Percentiles rank a stretch among this genome's conserved stretches.
Conservation (phyloP, 2,113 vertebrate genomes). For the Oostethus manadensis region DNA sequence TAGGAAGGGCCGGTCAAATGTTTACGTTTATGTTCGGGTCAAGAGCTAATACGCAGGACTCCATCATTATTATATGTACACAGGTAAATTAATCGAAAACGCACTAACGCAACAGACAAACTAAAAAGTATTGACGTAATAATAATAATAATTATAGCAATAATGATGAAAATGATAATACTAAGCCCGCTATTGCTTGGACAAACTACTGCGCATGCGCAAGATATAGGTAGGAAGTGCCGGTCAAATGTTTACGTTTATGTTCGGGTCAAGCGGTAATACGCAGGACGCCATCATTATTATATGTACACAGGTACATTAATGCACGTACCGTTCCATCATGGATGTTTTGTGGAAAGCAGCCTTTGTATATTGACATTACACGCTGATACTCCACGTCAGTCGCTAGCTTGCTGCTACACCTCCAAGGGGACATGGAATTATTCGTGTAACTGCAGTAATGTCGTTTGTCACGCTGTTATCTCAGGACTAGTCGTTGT, state of each 20-base stretch:
- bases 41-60: slow-evolving; percentile 1
- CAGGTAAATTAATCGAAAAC: neutral
- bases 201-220: slow-evolving; percentile 37
- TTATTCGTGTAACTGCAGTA: neutral
- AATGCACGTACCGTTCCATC: neutral
- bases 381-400: slow-evolving; percentile 2
- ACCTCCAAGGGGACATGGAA: too few relatives aligned
- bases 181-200: neutral
- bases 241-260: slow-evolving; percentile 23
- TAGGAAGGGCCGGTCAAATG: slow-evolving; percentile 7
- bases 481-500: neutral
- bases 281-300: neutral
- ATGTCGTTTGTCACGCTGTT: neutral
- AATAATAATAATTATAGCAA: too few relatives aligned
- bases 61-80: too few relatives aligned
- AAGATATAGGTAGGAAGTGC: neutral
- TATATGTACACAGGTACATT: neutral
- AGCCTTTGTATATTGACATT: neutral
- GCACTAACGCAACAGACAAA: neutral
- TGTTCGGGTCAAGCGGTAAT: neutral
- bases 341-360: neutral
- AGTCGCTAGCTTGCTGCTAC: slow-evolving; percentile 1
- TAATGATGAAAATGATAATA: too few relatives aligned
- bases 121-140: neutral
- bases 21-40: slow-evolving; percentile 12